These are phyloP conservation scores for Drosophila quinaria DNA, from an alignment of 2,888 invertebrate genomes.

Conservation along the genomic window DNA sequence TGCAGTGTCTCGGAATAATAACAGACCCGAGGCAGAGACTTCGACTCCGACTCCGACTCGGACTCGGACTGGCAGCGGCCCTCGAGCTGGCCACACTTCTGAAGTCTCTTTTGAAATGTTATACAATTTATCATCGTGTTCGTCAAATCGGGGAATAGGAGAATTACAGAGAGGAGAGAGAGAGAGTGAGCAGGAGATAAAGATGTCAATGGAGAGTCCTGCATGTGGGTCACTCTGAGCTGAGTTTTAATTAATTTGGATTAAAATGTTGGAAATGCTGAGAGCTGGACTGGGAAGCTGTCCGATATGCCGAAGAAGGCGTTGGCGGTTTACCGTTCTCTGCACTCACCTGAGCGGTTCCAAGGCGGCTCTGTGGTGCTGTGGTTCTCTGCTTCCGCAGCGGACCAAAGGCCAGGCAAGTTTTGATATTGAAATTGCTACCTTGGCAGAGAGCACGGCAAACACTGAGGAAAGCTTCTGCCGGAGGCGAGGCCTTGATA, in stretches of 20 bases:
- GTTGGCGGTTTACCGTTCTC: constrained; percentile 78
- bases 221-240: constrained; percentile 55
- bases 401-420: constrained; percentile 76
- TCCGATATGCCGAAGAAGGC: constrained; percentile 75
- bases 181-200: constrained; percentile 16
- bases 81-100: constrained; percentile 72
- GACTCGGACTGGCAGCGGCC: too few relatives aligned
- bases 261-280: constrained; percentile 68
- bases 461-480: constrained; percentile 71
- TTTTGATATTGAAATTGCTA: constrained; percentile 81
- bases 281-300: constrained; percentile 47
- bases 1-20: constrained; percentile 56
- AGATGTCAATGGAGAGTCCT: constrained; percentile 63
- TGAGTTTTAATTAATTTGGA: constrained; percentile 75
- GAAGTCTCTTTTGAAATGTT: constrained; percentile 69
- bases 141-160: constrained; percentile 34
- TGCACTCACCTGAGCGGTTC: constrained; percentile 62
- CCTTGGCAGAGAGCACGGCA: constrained; percentile 57
- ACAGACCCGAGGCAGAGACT: constrained; percentile 28
- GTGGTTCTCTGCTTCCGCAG: constrained; percentile 29
- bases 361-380: constrained; percentile 37
- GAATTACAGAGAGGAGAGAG: not conserved
- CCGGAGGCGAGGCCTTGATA: constrained; percentile 69
- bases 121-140: constrained; percentile 65
- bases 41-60: constrained; percentile 9